Percentiles rank a stretch among this genome's conserved stretches.
Evolutionary conservation across 2,113 vertebrate genomes (phyloP).

Genomic region (Myiagra hebetior): DNA sequence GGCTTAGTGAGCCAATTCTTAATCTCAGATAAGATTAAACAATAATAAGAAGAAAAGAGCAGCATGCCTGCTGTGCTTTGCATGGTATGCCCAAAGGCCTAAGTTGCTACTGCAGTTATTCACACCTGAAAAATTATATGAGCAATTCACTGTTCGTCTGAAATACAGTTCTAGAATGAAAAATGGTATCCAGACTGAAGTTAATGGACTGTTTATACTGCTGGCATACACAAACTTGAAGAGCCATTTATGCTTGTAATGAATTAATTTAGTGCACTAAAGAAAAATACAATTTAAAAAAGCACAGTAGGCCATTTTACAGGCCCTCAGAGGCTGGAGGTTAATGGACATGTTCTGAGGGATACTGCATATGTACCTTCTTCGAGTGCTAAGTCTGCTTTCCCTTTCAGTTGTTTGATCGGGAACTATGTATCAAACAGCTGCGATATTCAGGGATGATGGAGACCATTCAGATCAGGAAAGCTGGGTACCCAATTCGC

Average conservation of each 20-base stretch:
- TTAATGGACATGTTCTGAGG: neutral
- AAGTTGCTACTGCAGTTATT: neutral
- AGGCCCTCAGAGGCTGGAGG: neutral
- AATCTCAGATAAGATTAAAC: neutral
- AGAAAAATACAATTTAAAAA: neutral
- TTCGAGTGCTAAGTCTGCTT: neutral
- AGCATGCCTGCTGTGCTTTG: neutral
- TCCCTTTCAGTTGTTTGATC: conserved; percentile 83
- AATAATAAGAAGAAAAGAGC: neutral
- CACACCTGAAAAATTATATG: neutral
- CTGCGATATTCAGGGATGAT: conserved; percentile 95
- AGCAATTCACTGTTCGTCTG: neutral
- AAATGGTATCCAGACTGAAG: neutral
- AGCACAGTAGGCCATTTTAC: neutral
- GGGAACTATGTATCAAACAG: conserved; percentile 89
- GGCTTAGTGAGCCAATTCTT: neutral
- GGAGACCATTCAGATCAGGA: conserved; percentile 93
- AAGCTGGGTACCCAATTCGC: conserved; percentile 89
- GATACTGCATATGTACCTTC: neutral
- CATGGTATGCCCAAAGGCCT: neutral
- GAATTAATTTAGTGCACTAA: neutral
- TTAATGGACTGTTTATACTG: neutral
- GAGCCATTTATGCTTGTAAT: neutral
- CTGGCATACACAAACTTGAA: neutral
- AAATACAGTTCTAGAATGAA: neutral